phyloP scores from a whole-genome alignment of 2,113 vertebrate species.

The Mandrillus leucophaeus region DNA sequence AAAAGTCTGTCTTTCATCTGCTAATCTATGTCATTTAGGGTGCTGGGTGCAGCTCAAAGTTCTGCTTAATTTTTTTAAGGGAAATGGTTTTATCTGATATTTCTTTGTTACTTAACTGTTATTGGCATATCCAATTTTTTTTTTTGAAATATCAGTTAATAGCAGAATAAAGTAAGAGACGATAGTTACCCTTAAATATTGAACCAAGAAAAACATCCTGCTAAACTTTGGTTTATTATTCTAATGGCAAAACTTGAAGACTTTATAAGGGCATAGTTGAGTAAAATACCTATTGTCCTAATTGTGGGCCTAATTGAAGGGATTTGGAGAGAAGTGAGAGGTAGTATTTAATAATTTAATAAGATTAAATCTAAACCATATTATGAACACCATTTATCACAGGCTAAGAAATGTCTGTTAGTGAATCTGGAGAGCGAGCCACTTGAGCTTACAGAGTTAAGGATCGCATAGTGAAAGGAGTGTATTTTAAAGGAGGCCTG shows the following conservation, averaged over 20 bases:
- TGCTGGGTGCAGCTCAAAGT: background rate
- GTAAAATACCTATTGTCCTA: background rate
- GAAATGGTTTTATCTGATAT: background rate
- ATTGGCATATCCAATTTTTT: background rate
- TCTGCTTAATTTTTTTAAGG: background rate
- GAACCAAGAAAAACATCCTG: background rate
- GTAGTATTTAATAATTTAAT: constrained; percentile 26
- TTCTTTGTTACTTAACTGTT: background rate
- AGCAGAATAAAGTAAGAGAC: background rate
- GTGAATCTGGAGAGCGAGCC: background rate
- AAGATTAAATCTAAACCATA: background rate
- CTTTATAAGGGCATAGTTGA: background rate
- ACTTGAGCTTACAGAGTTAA: background rate
- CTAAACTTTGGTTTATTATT: constrained; percentile 6
- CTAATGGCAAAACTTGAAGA: background rate
- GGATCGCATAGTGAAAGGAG: background rate
- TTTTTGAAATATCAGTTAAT: background rate
- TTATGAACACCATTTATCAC: constrained; percentile 18
- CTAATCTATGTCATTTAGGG: background rate
- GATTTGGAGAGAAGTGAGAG: constrained; percentile 26
- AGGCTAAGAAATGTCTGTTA: background rate
- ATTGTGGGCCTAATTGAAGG: background rate
- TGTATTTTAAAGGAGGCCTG: background rate
- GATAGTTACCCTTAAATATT: background rate
- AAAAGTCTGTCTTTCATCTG: background rate